phyloP scores from a whole-genome alignment of 2,888 invertebrate genomes.

The Drosophila kambysellisi region DNA sequence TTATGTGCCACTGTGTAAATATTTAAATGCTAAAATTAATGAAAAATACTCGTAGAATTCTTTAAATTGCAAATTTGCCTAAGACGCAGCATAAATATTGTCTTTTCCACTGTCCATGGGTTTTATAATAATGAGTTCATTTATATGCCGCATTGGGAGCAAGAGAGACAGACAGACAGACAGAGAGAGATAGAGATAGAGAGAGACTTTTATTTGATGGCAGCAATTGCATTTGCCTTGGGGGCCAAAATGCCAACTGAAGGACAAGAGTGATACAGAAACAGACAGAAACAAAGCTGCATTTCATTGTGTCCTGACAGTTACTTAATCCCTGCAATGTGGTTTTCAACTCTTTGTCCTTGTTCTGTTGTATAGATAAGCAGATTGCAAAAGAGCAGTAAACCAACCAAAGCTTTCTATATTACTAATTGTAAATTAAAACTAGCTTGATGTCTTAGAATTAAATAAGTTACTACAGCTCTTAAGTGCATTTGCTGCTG shows the following conservation, averaged over 20 bases:
- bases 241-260: constrained; percentile 8
- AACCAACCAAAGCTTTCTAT: constrained; percentile 17
- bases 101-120: constrained; percentile 44
- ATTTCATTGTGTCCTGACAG: constrained; percentile 38
- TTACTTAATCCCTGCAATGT: constrained; percentile 47
- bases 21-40: constrained; percentile 77
- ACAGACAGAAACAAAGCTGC: constrained; percentile 23
- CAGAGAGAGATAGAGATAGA: background rate
- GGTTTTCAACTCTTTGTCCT: constrained; percentile 25
- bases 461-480: background rate
- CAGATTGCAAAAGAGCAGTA: constrained; percentile 7
- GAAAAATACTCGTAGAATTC: constrained; percentile 72
- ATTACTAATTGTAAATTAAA: constrained; percentile 32
- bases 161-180: too few species aligned
- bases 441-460: constrained; percentile 3
- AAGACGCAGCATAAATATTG: constrained; percentile 67
- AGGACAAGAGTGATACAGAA: constrained; percentile 3
- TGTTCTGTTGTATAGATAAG: background rate
- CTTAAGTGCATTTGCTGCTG: background rate
- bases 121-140: constrained; percentile 74
- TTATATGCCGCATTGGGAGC: constrained; percentile 69
- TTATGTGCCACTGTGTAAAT: constrained; percentile 75
- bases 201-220: constrained; percentile 39
- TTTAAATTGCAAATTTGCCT: constrained; percentile 58
- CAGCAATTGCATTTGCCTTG: constrained; percentile 35